Base-by-base conservation (phyloP, 2,888 invertebrate genomes). In the Tipula vernalis region DNA sequence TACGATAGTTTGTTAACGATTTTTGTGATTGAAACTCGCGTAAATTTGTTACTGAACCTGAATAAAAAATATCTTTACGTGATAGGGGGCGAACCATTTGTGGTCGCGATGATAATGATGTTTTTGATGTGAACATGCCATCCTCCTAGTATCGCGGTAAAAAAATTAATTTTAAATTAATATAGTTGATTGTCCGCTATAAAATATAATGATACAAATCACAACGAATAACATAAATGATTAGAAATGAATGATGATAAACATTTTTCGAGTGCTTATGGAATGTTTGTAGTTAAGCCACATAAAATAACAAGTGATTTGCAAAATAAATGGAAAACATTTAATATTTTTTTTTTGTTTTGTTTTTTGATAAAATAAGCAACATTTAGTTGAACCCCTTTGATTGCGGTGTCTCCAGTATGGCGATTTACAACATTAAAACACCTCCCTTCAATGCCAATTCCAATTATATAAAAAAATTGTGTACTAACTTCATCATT, bases 51-150 rank as follows among this genome's bases (percentile, higher is more conserved):
- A 99, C 96, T 85, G 98, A 98, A 42, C 99, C 98, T 2, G 98
- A 98, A 92, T 99, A 99, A 93, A 99, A 99, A 90, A 99, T 98
- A 92, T 99, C 99, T 90, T 98, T 98, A 87, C 98, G 94, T 6
- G 98, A 98, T 92, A 99, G 92, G 3, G 98, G 98, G 18, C 98
- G 94, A 15, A 97, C 95, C 93, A 97, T 96, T 85, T 91, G 90
- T 18, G 89, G 90, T 1, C 91, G 90, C 86, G 90, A 90, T 0
- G 95, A 91, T 0, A 94, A 91, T 0, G 94, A 95, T 87, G 95
- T 90, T 90, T 95, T 95, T 0, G 95, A 95, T 87, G 95, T 94
- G 88, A 94, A 95, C 90, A 95, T 94, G 90, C 95, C 95, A 90
- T 96, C 96, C 13, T 95, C 88, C 88, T 88, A 86, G 71, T 28